Percentiles rank a stretch among this genome's conserved stretches.
Conservation (phyloP, 2,113 vertebrate genomes). For the Ammospiza caudacuta region DNA sequence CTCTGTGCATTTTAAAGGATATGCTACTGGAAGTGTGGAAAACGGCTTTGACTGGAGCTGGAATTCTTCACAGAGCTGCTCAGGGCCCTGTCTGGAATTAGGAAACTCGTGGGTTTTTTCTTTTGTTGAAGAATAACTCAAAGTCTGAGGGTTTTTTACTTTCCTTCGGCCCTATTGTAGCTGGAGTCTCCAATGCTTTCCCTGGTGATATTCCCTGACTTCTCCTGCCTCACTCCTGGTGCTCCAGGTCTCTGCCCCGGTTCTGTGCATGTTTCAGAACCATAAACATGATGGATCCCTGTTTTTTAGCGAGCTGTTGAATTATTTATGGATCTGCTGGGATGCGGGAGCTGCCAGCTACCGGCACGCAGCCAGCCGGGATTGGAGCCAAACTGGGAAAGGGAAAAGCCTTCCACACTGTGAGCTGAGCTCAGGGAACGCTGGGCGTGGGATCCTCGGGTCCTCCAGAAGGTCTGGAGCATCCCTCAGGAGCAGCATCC, state of each 20-base stretch:
- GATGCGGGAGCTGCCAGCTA: slow-evolving; percentile 20
- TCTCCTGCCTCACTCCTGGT: background rate
- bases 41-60: background rate
- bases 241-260: background rate
- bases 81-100: background rate
- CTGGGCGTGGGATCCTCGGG: background rate
- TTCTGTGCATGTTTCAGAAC: slow-evolving; percentile 6
- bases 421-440: rapidly evolving
- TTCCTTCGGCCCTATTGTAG: background rate
- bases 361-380: slow-evolving; percentile 24
- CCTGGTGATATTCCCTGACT: background rate
- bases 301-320: slow-evolving; percentile 6
- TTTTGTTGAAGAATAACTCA: background rate
- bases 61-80: background rate
- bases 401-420: background rate
- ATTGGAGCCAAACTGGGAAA: slow-evolving; percentile 12
- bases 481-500: background rate
- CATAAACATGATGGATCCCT: slow-evolving; percentile 8
- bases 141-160: background rate
- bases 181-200: background rate
- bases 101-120: background rate
- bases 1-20: background rate
- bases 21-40: slow-evolving; percentile 40
- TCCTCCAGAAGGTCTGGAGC: background rate
- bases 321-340: slow-evolving; percentile 49